phyloP scores from a whole-genome alignment of 2,888 invertebrate genomes.

The Diarsia mendica region DNA sequence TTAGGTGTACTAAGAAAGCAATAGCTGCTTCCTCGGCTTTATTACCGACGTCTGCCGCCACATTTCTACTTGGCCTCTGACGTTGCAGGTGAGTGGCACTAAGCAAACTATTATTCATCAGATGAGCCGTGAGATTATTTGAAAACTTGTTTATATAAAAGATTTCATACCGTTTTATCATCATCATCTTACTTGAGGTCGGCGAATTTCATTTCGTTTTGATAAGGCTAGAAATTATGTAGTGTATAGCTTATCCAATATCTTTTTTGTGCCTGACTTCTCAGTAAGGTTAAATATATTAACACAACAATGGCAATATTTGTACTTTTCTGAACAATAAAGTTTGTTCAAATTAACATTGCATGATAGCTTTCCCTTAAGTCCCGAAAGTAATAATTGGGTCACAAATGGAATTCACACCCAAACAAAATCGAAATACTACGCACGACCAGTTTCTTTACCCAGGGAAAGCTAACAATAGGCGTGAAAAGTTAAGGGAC shows the following conservation, averaged over 20 bases:
- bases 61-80: conserved; percentile 15
- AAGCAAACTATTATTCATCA: conserved; percentile 24
- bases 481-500: conserved; percentile 27
- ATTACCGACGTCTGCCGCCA: neutral
- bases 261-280: neutral
- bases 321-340: conserved; percentile 5
- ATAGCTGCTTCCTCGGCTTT: conserved; percentile 1
- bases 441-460: conserved; percentile 45
- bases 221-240: neutral
- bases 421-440: conserved; percentile 36
- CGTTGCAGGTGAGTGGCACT: conserved; percentile 13
- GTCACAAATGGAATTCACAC: conserved; percentile 46
- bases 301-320: neutral
- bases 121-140: conserved; percentile 10
- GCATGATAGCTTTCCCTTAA: conserved; percentile 42
- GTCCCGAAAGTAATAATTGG: conserved; percentile 55
- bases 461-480: conserved; percentile 35
- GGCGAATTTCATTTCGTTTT: conserved; percentile 1
- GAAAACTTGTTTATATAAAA: conserved; percentile 25
- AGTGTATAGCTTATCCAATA: neutral
- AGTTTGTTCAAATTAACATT: conserved; percentile 6
- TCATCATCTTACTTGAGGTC: too few relatives aligned
- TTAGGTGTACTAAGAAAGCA: conserved; percentile 24
- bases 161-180: neutral
- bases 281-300: neutral